These are phyloP conservation scores for Ivindomyrus marchei DNA, from an alignment of 2,113 vertebrate species.

Conservation along the genomic window DNA sequence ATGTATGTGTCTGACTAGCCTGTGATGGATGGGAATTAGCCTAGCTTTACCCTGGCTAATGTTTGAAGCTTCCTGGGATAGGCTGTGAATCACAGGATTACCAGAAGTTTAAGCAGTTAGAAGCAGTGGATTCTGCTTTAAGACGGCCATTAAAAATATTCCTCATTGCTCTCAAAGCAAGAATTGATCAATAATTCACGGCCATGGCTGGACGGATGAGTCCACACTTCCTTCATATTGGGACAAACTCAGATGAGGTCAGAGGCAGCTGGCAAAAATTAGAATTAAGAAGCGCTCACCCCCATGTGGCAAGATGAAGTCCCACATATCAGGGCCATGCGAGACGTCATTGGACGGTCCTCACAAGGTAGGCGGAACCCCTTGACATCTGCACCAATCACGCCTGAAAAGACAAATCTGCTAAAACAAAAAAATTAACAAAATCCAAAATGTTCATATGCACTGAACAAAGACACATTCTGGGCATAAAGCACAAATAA, in stretches of 20 bases:
- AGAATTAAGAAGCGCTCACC: slow-evolving; percentile 55
- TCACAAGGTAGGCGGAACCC: slow-evolving; percentile 76
- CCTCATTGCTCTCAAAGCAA: background rate
- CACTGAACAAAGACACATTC: background rate
- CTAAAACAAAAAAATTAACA: background rate
- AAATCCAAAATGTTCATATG: background rate
- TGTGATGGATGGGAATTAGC: background rate
- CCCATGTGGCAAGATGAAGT: slow-evolving; percentile 97
- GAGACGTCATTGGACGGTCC: slow-evolving; percentile 72
- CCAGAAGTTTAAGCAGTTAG: background rate
- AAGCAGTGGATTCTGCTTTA: background rate
- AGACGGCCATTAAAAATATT: background rate
- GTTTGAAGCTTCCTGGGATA: background rate
- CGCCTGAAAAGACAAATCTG: slow-evolving; percentile 57
- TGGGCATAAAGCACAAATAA: background rate
- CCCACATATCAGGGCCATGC: slow-evolving; percentile 88
- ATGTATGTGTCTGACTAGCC: background rate
- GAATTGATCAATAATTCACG: background rate
- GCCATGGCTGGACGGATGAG: background rate
- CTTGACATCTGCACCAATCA: slow-evolving; percentile 83
- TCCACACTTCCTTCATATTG: background rate
- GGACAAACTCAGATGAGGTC: background rate
- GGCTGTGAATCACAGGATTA: background rate
- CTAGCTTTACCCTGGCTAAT: background rate
- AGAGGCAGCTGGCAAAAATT: background rate